Evolutionary conservation across 1,140 invertebrate species (phyloP).

Genomic region (Euglossa dilemma): DNA sequence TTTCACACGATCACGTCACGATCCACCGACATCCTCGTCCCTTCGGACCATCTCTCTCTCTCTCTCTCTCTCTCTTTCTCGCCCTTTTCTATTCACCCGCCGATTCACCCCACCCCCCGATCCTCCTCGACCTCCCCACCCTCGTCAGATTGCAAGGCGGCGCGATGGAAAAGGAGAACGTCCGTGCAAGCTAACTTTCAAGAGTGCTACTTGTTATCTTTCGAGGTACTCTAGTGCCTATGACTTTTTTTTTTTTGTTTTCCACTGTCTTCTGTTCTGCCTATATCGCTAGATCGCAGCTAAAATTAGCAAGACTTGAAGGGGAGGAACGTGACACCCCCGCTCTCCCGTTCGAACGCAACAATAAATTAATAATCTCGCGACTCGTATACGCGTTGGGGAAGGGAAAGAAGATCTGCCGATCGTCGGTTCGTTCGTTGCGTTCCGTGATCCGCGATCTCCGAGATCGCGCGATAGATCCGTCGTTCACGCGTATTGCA

Average conservation of each 20-base stretch:
- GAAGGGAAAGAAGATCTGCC: slow-evolving; percentile 4
- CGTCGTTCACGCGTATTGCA: neutral
- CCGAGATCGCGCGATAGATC: too few species aligned
- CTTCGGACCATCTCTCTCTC: slow-evolving; percentile 9
- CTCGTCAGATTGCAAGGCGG: slow-evolving; percentile 11
- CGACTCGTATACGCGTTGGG: slow-evolving; percentile 57
- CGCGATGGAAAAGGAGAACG: slow-evolving; percentile 69
- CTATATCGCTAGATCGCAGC: slow-evolving; percentile 74
- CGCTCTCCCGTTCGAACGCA: slow-evolving; percentile 45
- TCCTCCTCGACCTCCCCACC: neutral
- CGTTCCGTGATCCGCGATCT: too few species aligned
- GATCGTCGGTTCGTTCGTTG: neutral
- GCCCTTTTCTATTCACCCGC: slow-evolving; percentile 1
- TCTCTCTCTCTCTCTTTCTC: slow-evolving; percentile 11
- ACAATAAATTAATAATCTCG: slow-evolving; percentile 66
- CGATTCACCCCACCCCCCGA: neutral
- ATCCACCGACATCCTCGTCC: neutral
- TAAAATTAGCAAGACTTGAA: slow-evolving; percentile 60
- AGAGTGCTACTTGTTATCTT: slow-evolving; percentile 73
- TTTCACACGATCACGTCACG: slow-evolving; percentile 12
- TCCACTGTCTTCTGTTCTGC: slow-evolving; percentile 58
- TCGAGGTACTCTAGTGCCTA: slow-evolving; percentile 74
- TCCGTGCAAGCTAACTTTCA: slow-evolving; percentile 77
- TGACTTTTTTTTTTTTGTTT: slow-evolving; percentile 55
- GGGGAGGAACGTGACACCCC: slow-evolving; percentile 37